Evolutionary conservation across 2,888 invertebrate genomes (phyloP), one percentile per base, ranked within the genome.

Genomic region (Torymus aiolomorphi): DNA sequence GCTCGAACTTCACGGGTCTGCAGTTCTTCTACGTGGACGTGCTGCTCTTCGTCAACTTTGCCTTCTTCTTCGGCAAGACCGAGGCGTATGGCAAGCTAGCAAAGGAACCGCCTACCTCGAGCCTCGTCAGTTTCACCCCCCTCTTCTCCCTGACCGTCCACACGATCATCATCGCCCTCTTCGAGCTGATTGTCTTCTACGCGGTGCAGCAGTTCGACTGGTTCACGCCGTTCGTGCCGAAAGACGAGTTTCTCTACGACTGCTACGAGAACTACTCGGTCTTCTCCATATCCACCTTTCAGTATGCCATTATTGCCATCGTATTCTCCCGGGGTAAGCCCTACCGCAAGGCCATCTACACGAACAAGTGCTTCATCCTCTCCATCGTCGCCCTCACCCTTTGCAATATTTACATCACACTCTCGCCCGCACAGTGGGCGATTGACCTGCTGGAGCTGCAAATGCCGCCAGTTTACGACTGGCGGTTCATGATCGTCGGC

Each of bases 21-120:
- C 92, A 95, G 86, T 95, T 94, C 86, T 90, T 95, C 0, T 95
- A 93, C 88, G 93, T 94, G 78, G 95, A 95, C 85, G 91, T 95
- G 18, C 92, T 92, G 81, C 88, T 95, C 1, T 92, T 94, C 65
- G 91, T 94, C 1, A 92, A 93, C 71, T 92, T 94, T 82, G 93
- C 94, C 20, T 92, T 93, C 56, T 92, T 94, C 82, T 94, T 94
- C 90, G 94, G 95, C 0, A 92, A 93, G 84, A 94, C 94, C 0
- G 88, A 90, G 82, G 92, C 93, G 0, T 92, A 91, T 80, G 86
- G 88, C 11, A 90, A 91, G 1, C 89, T 93, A 5, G 90, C 91
- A 5, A 90, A 91, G 24, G 89, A 90, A 78, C 92, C 93, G 10
- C 94, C 94, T 2, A 92, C 92, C 82, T 91, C 92, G 66, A 92